Evolutionary conservation across 2,888 invertebrate species (phyloP), one percentile per base, ranked within the genome.

Genomic region (Xanthorhoe designata): DNA sequence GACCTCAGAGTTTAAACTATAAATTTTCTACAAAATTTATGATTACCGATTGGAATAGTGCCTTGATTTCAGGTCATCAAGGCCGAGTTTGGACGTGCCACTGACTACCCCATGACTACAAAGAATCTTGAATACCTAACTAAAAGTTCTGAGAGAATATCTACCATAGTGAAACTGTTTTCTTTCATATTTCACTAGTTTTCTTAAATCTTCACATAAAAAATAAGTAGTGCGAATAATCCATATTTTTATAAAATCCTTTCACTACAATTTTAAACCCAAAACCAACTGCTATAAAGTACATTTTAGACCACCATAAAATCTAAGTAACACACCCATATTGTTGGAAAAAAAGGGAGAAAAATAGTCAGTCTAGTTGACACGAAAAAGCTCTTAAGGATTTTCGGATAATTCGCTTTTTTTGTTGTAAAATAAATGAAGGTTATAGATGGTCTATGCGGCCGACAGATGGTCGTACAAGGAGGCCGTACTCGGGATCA

Each of bases 361-460:
- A 66, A 75, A 74, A 75, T 71, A 70, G 72, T 72, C 68, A 67
- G 67, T 68, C 65, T 68, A 68, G 59, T 64, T 55, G 56, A 72
- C 73, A 73, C 66, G 71, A 57, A 70, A 73, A 75, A 56, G 71
- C 73, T 72, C 67, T 74, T 71, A 72, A 67, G 71, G 72, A 67
- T 70, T 71, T 72, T 61, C 66, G 68, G 72, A 71, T 74, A 71
- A 74, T 70, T 72, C 70, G 38, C 58, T 66, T 66, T 72, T 67
- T 64, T 65, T 64, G 57, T 51, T 70, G 69, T 68, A 65, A 71
- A 69, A 65, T 71, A 61, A 59, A 66, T 69, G 51, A 68, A 66
- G 61, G 73, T 66, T 29, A 52, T 45, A 50, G 59, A 65, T 58
- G 61, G 51, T 47, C 49, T 15, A 49, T 63, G 53, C 57, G 56